Evolutionary conservation across 2,797 vertebrate genomes (phyloP).

Genomic region (Zenarchopterus dispar): DNA sequence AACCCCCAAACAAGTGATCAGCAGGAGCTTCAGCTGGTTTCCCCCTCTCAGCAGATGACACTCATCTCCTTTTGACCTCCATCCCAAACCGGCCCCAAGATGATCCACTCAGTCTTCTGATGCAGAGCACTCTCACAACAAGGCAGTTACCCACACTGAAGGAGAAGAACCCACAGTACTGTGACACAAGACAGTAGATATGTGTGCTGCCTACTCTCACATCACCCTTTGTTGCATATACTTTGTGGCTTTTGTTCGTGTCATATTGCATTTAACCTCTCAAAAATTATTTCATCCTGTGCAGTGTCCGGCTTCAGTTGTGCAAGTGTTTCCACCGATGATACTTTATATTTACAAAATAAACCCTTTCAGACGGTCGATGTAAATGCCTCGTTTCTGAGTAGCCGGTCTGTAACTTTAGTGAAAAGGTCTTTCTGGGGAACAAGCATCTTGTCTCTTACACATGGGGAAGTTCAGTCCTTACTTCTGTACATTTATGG

Average conservation of each 20-base stretch:
- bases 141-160: slow-evolving; percentile 2
- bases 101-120: slow-evolving; percentile 34
- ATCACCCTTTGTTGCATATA: slow-evolving; percentile 30
- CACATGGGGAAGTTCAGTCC: neutral
- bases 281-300: neutral
- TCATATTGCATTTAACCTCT: slow-evolving; percentile 40
- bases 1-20: slow-evolving; percentile 88
- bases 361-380: slow-evolving; percentile 38
- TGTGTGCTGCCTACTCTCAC: slow-evolving; percentile 13
- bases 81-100: slow-evolving; percentile 36
- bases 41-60: neutral
- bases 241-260: slow-evolving; percentile 30
- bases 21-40: slow-evolving; percentile 17
- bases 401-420: slow-evolving; percentile 23
- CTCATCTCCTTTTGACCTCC: slow-evolving; percentile 4
- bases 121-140: slow-evolving; percentile 20
- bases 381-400: slow-evolving; percentile 27
- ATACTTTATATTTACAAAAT: slow-evolving; percentile 41
- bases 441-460: no score
- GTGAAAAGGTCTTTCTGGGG: no score
- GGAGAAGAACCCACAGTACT: slow-evolving; percentile 7
- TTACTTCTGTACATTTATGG: slow-evolving; percentile 14
- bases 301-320: slow-evolving; percentile 25
- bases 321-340: slow-evolving; percentile 26
- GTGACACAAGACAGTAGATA: slow-evolving; percentile 5